Percentiles rank a stretch among this genome's conserved stretches.
phyloP scores from a whole-genome alignment of 2,888 invertebrate genomes.

The Onchidella celtica region DNA sequence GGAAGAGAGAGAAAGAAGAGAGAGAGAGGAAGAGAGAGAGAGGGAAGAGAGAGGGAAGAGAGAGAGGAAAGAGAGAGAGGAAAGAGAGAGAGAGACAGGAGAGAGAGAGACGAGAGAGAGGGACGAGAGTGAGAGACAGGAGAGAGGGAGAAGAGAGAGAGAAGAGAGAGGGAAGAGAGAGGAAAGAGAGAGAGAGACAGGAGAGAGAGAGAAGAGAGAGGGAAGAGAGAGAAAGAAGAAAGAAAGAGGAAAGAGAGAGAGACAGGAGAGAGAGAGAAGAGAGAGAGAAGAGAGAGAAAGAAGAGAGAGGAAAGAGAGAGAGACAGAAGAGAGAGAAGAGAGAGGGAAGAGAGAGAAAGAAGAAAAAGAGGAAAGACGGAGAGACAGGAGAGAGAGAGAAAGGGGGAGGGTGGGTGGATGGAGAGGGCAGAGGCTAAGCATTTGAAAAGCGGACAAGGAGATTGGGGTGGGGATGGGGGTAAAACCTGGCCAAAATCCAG shows the following conservation, averaged over 20 bases:
- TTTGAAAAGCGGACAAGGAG: not conserved
- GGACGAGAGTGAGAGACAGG: not conserved
- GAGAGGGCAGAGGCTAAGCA: not conserved
- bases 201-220: not conserved
- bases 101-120: not conserved
- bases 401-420: not conserved
- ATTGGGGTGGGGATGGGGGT: too few species aligned
- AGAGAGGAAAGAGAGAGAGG: not conserved
- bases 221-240: not conserved
- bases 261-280: conserved; percentile 6
- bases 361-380: not conserved
- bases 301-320: not conserved
- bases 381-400: not conserved
- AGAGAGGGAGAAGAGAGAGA: not conserved
- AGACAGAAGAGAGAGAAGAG: not conserved
- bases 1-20: not conserved
- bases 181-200: not conserved
- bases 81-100: not conserved
- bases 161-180: not conserved
- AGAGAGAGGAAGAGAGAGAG: not conserved
- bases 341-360: not conserved
- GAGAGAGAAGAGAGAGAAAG: not conserved
- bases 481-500: not conserved
- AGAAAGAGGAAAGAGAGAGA: not conserved
- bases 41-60: not conserved